phyloP scores from a whole-genome alignment of 1,140 invertebrate genomes.

The Drosophila pseudoananassae region DNA sequence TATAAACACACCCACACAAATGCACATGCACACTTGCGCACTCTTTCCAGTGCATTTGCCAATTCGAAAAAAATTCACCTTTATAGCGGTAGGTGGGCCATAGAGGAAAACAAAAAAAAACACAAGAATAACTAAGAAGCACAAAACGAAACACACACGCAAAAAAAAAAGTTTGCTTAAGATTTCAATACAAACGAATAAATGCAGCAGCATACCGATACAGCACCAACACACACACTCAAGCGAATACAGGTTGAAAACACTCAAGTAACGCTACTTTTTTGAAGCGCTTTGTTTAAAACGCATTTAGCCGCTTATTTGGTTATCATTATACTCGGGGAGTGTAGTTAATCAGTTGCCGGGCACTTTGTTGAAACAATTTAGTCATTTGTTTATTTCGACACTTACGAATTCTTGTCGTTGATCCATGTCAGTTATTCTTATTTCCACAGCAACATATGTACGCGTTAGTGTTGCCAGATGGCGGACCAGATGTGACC shows the following conservation, averaged over 20 bases:
- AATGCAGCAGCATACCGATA: slow-evolving; percentile 17
- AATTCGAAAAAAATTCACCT: background rate
- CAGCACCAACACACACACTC: slow-evolving; percentile 17
- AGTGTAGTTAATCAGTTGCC: background rate
- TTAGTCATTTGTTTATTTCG: slow-evolving; percentile 9
- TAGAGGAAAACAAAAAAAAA: no score
- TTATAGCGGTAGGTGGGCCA: background rate
- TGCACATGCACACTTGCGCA: slow-evolving; percentile 16
- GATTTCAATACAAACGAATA: slow-evolving; percentile 12
- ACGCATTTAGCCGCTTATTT: background rate
- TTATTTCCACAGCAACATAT: slow-evolving; percentile 1
- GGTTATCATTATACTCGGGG: background rate
- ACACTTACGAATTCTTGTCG: slow-evolving; percentile 43
- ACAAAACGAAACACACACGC: slow-evolving; percentile 6
- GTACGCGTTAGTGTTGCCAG: background rate
- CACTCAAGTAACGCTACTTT: slow-evolving; percentile 23
- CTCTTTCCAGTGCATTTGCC: background rate
- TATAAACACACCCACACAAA: slow-evolving; percentile 30
- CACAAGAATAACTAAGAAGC: slow-evolving; percentile 5
- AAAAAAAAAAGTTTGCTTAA: slow-evolving; percentile 17
- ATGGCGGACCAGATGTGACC: background rate
- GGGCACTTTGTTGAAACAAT: slow-evolving; percentile 4
- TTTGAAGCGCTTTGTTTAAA: background rate
- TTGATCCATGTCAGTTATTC: slow-evolving; percentile 23
- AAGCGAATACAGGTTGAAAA: slow-evolving; percentile 46